phyloP scores from a whole-genome alignment of 1,140 invertebrate genomes.

The Apis florea region DNA sequence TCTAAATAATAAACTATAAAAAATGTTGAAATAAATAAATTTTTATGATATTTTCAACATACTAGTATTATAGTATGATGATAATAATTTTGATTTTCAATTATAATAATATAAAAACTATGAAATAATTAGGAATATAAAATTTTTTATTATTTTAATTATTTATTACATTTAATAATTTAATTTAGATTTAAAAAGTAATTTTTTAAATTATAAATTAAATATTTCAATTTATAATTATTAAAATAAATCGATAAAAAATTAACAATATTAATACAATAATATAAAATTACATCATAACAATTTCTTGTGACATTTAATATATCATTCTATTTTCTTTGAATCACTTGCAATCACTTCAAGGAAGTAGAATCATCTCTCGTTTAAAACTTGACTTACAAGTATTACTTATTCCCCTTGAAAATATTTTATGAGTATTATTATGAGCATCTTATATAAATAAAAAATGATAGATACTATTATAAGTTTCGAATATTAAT shows the following conservation, averaged over 20 bases:
- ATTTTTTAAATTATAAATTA: too few species aligned
- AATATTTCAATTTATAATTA: background rate
- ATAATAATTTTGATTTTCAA: background rate
- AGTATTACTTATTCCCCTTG: background rate
- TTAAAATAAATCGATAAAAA: background rate
- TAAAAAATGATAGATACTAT: background rate
- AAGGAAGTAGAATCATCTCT: background rate
- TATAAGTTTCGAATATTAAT: background rate
- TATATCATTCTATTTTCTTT: background rate
- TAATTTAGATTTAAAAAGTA: background rate
- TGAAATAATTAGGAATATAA: too few species aligned
- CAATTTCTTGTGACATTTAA: background rate
- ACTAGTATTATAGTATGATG: background rate
- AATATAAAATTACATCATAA: background rate
- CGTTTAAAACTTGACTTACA: slow-evolving; percentile 1
- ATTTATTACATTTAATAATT: background rate
- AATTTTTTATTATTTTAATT: background rate
- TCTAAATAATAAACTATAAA: too few species aligned
- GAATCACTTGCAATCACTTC: background rate
- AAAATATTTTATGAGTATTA: background rate
- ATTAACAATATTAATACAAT: background rate
- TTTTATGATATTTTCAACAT: too few species aligned
- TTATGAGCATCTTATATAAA: slow-evolving; percentile 7
- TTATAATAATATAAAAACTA: background rate
- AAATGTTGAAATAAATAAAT: too few species aligned